A percentile compares a stretch with the other conserved stretches of the same genome.
These are phyloP conservation scores for Gallinago nigripennis DNA, from an alignment of 2,797 vertebrate genomes.

Conservation along the genomic window DNA sequence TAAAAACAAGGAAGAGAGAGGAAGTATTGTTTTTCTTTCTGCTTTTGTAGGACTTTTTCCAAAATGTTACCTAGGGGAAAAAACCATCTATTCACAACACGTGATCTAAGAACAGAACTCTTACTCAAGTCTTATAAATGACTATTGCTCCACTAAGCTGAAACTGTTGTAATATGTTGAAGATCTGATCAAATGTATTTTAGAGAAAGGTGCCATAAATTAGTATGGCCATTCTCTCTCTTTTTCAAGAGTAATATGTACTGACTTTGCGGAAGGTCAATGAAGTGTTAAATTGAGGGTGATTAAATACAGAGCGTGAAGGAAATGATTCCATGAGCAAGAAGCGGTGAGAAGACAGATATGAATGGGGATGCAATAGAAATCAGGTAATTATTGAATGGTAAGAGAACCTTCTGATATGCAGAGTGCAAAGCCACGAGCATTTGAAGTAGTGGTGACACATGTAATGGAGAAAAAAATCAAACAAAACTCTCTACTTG, in stretches of 20 bases:
- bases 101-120: not conserved
- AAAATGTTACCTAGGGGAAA: not conserved
- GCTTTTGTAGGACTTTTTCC: not conserved
- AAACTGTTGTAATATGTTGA: not conserved
- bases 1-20: not conserved
- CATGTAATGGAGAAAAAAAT: not conserved
- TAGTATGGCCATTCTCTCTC: not conserved
- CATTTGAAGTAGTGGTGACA: not conserved
- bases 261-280: constrained; percentile 36
- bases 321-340: not conserved
- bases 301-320: constrained; percentile 13
- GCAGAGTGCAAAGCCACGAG: not conserved
- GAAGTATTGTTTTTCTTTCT: not conserved
- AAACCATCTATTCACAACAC: not conserved
- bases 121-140: not conserved
- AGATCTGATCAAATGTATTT: not conserved
- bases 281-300: constrained; percentile 53
- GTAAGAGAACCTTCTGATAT: not conserved
- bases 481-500: not conserved
- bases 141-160: not conserved
- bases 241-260: constrained; percentile 13
- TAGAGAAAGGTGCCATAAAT: not conserved
- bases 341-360: not conserved
- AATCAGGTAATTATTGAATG: not conserved
- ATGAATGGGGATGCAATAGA: constrained; percentile 7